A percentile compares a stretch with the other conserved stretches of the same genome.
These are phyloP conservation scores for Cyaniris semiargus DNA, from an alignment of 2,888 invertebrate species.

Conservation along the genomic window DNA sequence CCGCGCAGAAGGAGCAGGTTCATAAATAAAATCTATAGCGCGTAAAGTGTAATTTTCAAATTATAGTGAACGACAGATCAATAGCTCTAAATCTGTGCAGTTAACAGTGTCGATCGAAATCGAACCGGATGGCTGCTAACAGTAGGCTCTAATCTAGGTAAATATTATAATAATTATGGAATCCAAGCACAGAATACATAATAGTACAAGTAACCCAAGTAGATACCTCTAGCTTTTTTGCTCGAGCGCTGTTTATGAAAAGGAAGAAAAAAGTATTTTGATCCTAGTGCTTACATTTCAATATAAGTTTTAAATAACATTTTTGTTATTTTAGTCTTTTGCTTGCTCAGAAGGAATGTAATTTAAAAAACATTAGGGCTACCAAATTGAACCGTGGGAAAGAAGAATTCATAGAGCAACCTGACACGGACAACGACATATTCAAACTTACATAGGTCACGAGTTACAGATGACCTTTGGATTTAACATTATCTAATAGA, in stretches of 20 bases:
- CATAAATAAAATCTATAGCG: slow-evolving; percentile 16
- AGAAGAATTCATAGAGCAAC: slow-evolving; percentile 35
- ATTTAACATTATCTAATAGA: slow-evolving; percentile 8
- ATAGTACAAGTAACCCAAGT: no score
- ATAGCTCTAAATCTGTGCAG: slow-evolving; percentile 18
- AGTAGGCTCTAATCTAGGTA: neutral
- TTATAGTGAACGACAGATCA: slow-evolving; percentile 22
- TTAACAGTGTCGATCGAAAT: slow-evolving; percentile 15
- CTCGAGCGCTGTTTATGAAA: neutral
- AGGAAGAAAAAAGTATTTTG: neutral
- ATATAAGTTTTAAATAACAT: neutral
- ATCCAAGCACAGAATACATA: no score
- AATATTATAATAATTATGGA: no score
- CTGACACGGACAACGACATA: slow-evolving; percentile 2
- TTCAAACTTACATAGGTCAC: slow-evolving; percentile 1
- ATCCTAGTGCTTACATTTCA: neutral
- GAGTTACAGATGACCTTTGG: slow-evolving; percentile 29
- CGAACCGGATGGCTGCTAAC: slow-evolving; percentile 2
- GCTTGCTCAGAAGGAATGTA: slow-evolving; percentile 36
- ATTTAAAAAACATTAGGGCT: slow-evolving; percentile 61
- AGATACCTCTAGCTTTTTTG: no score
- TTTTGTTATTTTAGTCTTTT: neutral
- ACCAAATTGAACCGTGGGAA: slow-evolving; percentile 51
- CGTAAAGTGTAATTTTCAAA: slow-evolving; percentile 19
- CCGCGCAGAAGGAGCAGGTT: slow-evolving; percentile 6